These are phyloP conservation scores for Parasteatoda lunata DNA, from an alignment of 2,888 invertebrate species.

Conservation along the genomic window DNA sequence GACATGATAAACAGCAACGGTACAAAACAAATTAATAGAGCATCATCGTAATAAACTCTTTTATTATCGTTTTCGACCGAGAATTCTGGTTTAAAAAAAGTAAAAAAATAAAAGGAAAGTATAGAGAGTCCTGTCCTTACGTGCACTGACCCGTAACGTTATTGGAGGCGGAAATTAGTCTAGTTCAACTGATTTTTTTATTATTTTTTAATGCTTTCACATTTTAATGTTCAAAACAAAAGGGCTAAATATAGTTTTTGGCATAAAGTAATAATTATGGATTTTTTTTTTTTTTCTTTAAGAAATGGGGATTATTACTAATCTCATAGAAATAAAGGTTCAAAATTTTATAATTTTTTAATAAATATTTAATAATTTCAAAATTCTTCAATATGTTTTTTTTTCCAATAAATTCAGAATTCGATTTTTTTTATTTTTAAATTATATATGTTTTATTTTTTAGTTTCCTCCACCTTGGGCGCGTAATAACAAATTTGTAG, in stretches of 20 bases:
- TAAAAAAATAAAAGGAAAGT: neutral
- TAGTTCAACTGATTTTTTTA: neutral
- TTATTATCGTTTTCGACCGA: slow-evolving; percentile 22
- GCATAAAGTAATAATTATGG: neutral
- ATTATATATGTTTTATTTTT: too few relatives aligned
- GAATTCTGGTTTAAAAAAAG: slow-evolving; percentile 9
- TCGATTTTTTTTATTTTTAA: too few relatives aligned
- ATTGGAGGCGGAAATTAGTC: slow-evolving; percentile 8
- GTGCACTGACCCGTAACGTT: slow-evolving; percentile 24
- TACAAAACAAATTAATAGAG: slow-evolving; percentile 54
- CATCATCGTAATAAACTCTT: slow-evolving; percentile 43
- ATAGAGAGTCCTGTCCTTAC: neutral
- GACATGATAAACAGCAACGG: neutral
- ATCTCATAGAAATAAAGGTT: too few relatives aligned
- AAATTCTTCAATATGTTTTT: too few relatives aligned
- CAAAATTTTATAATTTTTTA: too few relatives aligned
- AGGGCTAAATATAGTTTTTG: neutral
- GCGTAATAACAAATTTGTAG: too few relatives aligned
- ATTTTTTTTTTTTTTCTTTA: neutral
- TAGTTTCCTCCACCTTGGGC: too few relatives aligned
- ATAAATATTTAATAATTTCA: too few relatives aligned
- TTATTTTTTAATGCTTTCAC: neutral
- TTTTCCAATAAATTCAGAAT: too few relatives aligned
- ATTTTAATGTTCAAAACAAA: neutral
- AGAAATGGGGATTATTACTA: too few relatives aligned